Base-by-base conservation (phyloP, 2,113 vertebrate species). In the Percina caprodes region DNA sequence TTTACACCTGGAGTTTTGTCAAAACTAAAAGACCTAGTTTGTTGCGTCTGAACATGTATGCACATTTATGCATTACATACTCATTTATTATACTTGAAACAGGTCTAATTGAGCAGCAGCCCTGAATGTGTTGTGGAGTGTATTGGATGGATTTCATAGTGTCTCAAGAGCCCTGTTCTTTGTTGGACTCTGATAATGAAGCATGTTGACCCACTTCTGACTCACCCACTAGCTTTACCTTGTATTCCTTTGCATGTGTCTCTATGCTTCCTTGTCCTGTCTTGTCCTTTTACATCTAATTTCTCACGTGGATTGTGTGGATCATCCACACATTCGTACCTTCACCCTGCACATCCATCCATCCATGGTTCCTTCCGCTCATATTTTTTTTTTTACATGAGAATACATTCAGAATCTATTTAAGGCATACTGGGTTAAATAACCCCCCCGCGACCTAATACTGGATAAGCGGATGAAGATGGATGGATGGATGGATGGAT, bases 201-300 rank as follows among this genome's bases (percentile, higher is more conserved):
- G 54, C 56, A 13, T 45, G 58, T 54, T 86, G 86, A 91, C 88
- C 87, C 80, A 90, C 78, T 84, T 90, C 66, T 42, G n/a, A 77
- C 51, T 78, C 65, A 55, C 48, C 42, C 48, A 48, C 49, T 45
- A n/a, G 79, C 35, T 59, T 35, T 24, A 81, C 24, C 49, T 75
- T 26, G 13, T 60, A 42, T 77, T 77, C 16, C 65, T 79, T 74
- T 13, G 7, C 35, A 9, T 85, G 58, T 54, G 26, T 33, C 51
- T 54, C 60, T 60, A n/a, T 65, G 49, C 45, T 69, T 73, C 55
- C 66, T 75, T 46, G 46, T 58, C 24, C 55, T 74, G 61, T 77
- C 68, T 66, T 85, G 51, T 79, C 84, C 19, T 61, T 63, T 72
- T 33, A 69, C 45, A 58, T 79, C 42, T 65, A 30, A 30, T 46